Evolutionary conservation across 2,888 invertebrate species (phyloP).

Genomic region (Aleiodes leptofemur): DNA sequence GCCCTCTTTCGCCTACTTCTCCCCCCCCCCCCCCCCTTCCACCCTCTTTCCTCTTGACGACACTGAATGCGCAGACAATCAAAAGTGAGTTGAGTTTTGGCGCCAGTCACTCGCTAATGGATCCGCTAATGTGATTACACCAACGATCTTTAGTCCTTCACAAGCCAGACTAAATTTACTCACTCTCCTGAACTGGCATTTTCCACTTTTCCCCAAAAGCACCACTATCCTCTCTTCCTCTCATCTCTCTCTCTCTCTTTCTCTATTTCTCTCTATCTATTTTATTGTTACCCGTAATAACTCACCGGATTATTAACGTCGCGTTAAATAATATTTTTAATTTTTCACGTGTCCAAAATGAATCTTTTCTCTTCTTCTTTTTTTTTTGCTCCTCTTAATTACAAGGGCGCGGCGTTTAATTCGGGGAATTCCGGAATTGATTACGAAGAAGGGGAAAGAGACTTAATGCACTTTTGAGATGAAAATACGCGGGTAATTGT

Average conservation of each 20-base stretch:
- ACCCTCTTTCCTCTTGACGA: conserved; percentile 6
- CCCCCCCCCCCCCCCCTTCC: neutral
- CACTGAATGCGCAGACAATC: conserved; percentile 47
- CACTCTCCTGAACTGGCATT: conserved; percentile 12
- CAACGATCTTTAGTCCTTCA: conserved; percentile 45
- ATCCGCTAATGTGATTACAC: conserved; percentile 52
- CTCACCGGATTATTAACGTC: conserved; percentile 14
- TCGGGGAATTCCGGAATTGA: too few relatives aligned
- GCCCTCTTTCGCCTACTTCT: neutral
- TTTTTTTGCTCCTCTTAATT: too few relatives aligned
- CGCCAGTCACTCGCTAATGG: conserved; percentile 53
- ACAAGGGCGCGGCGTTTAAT: too few relatives aligned
- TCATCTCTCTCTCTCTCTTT: neutral
- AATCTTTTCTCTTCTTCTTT: too few relatives aligned
- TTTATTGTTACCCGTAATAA: conserved; percentile 30
- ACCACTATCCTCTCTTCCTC: conserved; percentile 11
- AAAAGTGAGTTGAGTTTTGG: conserved; percentile 52
- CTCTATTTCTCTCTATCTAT: conserved; percentile 1
- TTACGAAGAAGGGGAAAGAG: too few relatives aligned
- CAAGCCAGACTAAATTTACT: conserved; percentile 35
- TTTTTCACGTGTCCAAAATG: conserved; percentile 8
- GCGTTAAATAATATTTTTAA: conserved; percentile 29
- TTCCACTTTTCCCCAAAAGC: conserved; percentile 23
- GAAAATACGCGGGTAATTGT: too few relatives aligned
- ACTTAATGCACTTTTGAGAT: too few relatives aligned